phyloP scores from a whole-genome alignment of 2,888 invertebrate genomes.

The Copidosoma aretas region DNA sequence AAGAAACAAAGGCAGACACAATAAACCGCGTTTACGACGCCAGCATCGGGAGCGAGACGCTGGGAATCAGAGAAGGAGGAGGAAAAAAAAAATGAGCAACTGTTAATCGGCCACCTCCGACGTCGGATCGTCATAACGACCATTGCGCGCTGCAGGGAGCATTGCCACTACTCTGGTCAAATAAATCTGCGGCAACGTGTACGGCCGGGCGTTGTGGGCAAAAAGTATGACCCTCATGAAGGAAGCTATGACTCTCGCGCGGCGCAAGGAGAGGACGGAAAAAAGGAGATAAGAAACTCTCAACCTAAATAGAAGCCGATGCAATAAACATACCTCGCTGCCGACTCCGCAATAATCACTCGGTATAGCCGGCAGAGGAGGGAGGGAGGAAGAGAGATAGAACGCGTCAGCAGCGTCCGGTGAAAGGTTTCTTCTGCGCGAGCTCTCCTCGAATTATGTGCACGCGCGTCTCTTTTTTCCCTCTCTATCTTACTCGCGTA shows the following conservation, averaged over 20 bases:
- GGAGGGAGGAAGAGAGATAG: neutral
- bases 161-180: neutral
- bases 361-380: conserved; percentile 8
- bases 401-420: conserved; percentile 3
- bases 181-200: too few relatives aligned
- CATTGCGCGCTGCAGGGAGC: neutral
- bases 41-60: neutral
- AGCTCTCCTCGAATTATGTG: neutral
- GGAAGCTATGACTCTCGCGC: neutral
- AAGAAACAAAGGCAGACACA: conserved; percentile 21
- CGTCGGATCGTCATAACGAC: neutral
- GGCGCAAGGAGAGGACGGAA: neutral
- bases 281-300: neutral
- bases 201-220: neutral
- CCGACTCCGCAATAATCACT: too few relatives aligned
- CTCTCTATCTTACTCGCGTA: neutral
- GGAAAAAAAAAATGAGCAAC: conserved; percentile 8
- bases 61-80: neutral
- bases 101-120: neutral
- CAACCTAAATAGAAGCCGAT: too few relatives aligned
- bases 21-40: neutral
- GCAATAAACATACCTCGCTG: neutral
- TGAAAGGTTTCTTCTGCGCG: neutral
- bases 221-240: neutral
- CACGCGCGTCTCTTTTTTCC: neutral